A percentile compares a stretch with the other conserved stretches of the same genome.
Evolutionary conservation across 92 coral and sea anemone species (phyloP).

Genomic region (Isaurus tuberculatus): DNA sequence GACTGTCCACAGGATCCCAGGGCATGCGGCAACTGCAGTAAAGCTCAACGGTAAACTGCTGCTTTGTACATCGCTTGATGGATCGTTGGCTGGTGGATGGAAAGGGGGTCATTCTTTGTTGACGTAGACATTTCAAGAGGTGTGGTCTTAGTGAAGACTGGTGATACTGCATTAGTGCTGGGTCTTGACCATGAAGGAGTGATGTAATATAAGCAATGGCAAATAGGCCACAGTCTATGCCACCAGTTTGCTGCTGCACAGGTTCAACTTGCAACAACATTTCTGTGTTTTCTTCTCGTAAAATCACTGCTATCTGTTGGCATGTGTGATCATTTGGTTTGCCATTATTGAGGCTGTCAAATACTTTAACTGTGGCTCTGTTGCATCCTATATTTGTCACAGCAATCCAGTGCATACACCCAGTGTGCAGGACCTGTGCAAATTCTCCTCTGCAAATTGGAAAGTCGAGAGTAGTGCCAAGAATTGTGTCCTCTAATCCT

Average conservation of each 20-base stretch:
- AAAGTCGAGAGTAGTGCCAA: constrained; percentile 55
- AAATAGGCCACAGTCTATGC: constrained; percentile 61
- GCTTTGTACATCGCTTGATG: constrained; percentile 32
- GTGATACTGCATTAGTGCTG: constrained; percentile 19
- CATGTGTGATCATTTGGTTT: constrained; percentile 49
- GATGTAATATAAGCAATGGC: constrained; percentile 52
- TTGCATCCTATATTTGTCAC: constrained; percentile 55
- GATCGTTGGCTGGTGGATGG: constrained; percentile 34
- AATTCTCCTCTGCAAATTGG: constrained; percentile 60
- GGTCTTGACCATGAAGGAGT: constrained; percentile 32
- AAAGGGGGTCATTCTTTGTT: constrained; percentile 49
- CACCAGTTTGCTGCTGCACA: constrained; percentile 52
- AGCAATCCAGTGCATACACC: constrained; percentile 71
- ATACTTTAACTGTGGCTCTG: constrained; percentile 48
- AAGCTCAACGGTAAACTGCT: constrained; percentile 49
- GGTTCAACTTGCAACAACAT: constrained; percentile 11
- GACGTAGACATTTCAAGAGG: constrained; percentile 35
- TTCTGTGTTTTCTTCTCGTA: constrained; percentile 13
- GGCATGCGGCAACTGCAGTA: constrained; percentile 66
- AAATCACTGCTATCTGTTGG: constrained; percentile 51
- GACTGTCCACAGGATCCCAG: constrained; percentile 29
- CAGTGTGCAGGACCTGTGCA: constrained; percentile 66
- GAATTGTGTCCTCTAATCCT: constrained; percentile 67
- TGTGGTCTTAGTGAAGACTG: constrained; percentile 24
- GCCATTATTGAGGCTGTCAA: constrained; percentile 64